Evolutionary conservation across 1,140 invertebrate genomes (phyloP), one percentile per base, ranked within the genome.

Genomic region (Lerema accius): DNA sequence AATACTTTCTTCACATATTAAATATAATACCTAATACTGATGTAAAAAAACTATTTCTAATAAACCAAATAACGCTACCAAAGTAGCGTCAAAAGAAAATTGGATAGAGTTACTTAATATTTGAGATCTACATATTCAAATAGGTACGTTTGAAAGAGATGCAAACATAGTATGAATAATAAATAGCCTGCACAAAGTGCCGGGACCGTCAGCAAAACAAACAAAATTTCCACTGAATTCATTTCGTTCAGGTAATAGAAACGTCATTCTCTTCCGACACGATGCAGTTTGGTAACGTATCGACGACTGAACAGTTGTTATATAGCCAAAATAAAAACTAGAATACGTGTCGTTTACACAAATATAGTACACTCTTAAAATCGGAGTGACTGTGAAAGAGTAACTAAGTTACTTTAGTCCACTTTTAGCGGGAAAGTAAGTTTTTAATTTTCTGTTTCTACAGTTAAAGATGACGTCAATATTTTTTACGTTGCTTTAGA

Each of bases 241-340:
- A 32, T 49, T 28, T 49, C 23, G n/a, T 32, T 1, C 28, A 32
- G 19, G 46, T 32, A 49, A 49, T 35, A 50, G 26, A 50, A 4
- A 11, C 14, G 26, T 50, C 46, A 35, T n/a, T 35, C 46, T 0
- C 5, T 46, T 48, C 45, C n/a, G 23, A 48, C 45, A 23, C 14
- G 45, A 13, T 48, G 19, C 19, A 28, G 19, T 45, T 23, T 48
- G 19, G 19, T 26, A 13, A 19, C 45, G 26, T 26, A 26, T 48
- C 19, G 45, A 48, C 45, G 14, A 4, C 11, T 11, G n/a, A 13
- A 14, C 17, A n/a, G 19, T 5, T 23, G 43, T 45, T 19, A 26
- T 15, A 7, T 26, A 7, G 9, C 9, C 9, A 7, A 32, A 19
- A 48, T n/a, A 48, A 46, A 46, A 48, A 45, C 40, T 9, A 16